Evolutionary conservation across 2,113 vertebrate genomes (phyloP).

Genomic region (human): DNA sequence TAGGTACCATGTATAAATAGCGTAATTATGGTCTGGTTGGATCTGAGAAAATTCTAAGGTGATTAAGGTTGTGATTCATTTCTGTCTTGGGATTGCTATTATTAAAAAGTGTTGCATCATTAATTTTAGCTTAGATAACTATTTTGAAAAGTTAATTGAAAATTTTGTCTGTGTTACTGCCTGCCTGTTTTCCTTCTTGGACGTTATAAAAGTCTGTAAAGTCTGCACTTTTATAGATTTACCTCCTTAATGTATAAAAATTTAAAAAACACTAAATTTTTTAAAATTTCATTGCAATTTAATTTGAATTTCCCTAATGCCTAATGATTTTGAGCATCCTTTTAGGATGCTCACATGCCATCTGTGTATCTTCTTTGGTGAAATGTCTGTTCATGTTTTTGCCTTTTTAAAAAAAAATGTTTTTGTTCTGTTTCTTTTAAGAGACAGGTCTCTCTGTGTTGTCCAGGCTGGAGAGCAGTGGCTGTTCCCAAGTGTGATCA

Average conservation of each 20-base stretch:
- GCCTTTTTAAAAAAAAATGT: not conserved
- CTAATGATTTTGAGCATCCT: not conserved
- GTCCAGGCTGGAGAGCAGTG: not conserved
- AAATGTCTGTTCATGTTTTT: not conserved
- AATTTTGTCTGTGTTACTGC: not conserved
- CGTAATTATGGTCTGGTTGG: not conserved
- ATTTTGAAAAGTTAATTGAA: not conserved
- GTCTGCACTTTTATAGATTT: no score
- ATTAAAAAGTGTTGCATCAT: not conserved
- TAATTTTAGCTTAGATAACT: not conserved
- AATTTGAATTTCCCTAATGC: not conserved
- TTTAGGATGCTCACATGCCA: not conserved
- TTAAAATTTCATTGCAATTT: not conserved
- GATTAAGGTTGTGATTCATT: not conserved
- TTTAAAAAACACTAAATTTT: no score
- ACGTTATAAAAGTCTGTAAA: no score
- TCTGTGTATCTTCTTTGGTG: not conserved
- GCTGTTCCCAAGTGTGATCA: not conserved
- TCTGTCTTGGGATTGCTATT: not conserved
- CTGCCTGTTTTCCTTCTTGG: not conserved
- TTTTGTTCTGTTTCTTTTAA: not conserved
- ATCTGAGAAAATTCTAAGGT: slow-evolving; percentile 13
- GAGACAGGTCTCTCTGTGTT: not conserved
- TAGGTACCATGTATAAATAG: not conserved
- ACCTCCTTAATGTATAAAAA: no score